Percentiles rank a stretch among this genome's conserved stretches.
Evolutionary conservation across 2,888 invertebrate genomes (phyloP).

Genomic region (Xestia c-nigrum): DNA sequence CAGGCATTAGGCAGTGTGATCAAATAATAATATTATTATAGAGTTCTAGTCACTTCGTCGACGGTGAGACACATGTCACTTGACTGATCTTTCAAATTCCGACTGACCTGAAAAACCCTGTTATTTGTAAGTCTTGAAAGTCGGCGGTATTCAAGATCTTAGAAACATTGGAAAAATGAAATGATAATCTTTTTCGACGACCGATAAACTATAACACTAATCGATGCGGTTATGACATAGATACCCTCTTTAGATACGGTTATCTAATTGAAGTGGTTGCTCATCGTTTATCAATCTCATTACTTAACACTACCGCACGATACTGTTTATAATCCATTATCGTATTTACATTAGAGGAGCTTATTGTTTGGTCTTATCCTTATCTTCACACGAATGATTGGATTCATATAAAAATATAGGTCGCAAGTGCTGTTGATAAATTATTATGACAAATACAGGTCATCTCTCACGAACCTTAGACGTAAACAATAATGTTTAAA

Average conservation of each 20-base stretch:
- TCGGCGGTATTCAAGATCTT: neutral
- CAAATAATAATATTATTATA: too few species aligned
- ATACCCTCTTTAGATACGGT: slow-evolving; percentile 19
- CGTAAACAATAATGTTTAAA: slow-evolving; percentile 10
- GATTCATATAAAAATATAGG: slow-evolving; percentile 9
- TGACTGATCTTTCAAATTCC: neutral
- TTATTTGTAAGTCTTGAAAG: too few species aligned
- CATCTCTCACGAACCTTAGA: slow-evolving; percentile 3
- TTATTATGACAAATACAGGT: slow-evolving; percentile 20
- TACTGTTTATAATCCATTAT: slow-evolving; percentile 1
- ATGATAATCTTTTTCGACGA: neutral
- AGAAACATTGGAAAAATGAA: neutral
- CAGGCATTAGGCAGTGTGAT: neutral
- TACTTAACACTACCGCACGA: neutral
- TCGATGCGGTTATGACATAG: slow-evolving; percentile 3
- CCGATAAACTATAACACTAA: neutral
- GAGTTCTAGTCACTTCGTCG: neutral
- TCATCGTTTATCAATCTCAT: slow-evolving; percentile 13
- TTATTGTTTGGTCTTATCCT: neutral
- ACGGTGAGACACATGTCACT: neutral
- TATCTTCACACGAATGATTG: neutral
- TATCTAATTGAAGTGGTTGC: slow-evolving; percentile 12
- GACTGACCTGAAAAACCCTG: too few species aligned
- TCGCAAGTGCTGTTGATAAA: slow-evolving; percentile 15
- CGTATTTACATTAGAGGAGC: slow-evolving; percentile 6